Conservation (phyloP, 2,113 vertebrate genomes). For the Azemiops feae region DNA sequence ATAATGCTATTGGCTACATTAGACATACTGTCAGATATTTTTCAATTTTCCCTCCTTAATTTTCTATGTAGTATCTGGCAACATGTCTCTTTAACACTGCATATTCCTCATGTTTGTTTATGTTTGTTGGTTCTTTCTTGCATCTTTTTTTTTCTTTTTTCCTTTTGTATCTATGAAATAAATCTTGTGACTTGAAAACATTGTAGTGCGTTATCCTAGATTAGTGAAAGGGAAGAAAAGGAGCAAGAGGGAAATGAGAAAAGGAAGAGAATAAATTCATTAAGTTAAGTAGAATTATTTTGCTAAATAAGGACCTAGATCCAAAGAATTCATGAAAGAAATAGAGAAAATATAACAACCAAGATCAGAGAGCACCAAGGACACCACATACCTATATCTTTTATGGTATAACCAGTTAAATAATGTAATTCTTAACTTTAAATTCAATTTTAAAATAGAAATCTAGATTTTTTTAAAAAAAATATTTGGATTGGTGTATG, state of each 20-base stretch:
- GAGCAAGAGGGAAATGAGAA: neutral
- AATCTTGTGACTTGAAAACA: neutral
- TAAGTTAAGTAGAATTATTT: neutral
- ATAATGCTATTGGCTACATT: neutral
- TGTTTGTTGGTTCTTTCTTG: neutral
- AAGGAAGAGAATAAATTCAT: neutral
- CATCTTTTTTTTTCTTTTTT: neutral
- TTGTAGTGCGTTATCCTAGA: neutral
- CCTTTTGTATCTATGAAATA: neutral
- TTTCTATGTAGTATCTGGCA: neutral
- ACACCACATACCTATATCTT: neutral
- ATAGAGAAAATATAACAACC: neutral
- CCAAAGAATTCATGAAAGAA: neutral
- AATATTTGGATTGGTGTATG: neutral
- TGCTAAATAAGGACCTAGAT: neutral
- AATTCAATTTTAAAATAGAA: neutral
- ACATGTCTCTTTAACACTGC: neutral
- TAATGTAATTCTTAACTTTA: neutral
- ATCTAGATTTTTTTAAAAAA: neutral
- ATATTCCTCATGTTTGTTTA: neutral
- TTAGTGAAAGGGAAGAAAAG: neutral
- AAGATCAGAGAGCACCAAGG: no score
- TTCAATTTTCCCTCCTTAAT: neutral
- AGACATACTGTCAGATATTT: neutral
- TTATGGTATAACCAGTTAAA: neutral